Evolutionary conservation across 2,888 invertebrate genomes (phyloP).

Genomic region (Pheosia gnoma): DNA sequence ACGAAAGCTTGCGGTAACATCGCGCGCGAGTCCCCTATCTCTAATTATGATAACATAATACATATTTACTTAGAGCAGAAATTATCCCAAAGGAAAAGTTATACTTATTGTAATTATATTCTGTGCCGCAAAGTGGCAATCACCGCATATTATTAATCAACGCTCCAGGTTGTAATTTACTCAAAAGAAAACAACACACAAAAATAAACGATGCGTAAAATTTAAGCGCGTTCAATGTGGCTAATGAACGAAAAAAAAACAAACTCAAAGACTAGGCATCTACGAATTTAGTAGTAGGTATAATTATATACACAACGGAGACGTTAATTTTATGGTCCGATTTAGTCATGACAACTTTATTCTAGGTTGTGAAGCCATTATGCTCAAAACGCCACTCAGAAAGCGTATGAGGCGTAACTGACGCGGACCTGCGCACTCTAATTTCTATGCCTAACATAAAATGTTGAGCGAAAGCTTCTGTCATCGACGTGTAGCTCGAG

Average conservation of each 20-base stretch:
- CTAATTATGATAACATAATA: too few relatives aligned
- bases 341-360: slow-evolving; percentile 40
- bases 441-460: slow-evolving; percentile 11
- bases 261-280: not conserved
- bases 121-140: not conserved
- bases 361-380: slow-evolving; percentile 42
- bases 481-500: slow-evolving; percentile 1
- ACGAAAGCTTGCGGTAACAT: too few relatives aligned
- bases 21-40: too few relatives aligned
- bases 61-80: too few relatives aligned
- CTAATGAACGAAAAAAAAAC: not conserved
- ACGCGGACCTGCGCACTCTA: slow-evolving; percentile 23
- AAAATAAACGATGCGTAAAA: slow-evolving; percentile 1
- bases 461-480: slow-evolving; percentile 7
- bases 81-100: too few relatives aligned
- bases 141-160: not conserved
- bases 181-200: not conserved
- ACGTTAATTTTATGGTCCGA: slow-evolving; percentile 31
- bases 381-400: slow-evolving; percentile 51
- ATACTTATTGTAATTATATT: not conserved
- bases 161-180: not conserved
- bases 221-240: not conserved
- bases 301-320: not conserved
- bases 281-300: not conserved
- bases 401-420: slow-evolving; percentile 35